These are phyloP conservation scores for Orestias chungarensis DNA, from an alignment of 2,797 vertebrate genomes.

Conservation along the genomic window DNA sequence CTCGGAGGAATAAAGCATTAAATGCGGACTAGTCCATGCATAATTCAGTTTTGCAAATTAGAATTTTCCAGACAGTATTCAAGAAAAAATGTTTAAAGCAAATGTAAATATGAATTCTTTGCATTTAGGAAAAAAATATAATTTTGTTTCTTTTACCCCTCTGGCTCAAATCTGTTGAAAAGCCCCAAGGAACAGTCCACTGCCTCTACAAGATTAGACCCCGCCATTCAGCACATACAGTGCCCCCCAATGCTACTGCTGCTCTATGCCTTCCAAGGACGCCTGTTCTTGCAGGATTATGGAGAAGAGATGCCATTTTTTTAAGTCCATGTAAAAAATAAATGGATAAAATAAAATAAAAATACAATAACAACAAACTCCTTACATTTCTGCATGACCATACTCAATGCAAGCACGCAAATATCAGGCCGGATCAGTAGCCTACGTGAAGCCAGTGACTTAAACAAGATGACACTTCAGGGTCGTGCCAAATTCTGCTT, in stretches of 20 bases:
- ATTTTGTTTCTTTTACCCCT: conserved; percentile 50
- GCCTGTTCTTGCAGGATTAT: conserved; percentile 67
- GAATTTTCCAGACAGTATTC: conserved; percentile 49
- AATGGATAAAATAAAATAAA: background rate
- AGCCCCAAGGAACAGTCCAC: conserved; percentile 66
- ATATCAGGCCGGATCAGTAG: conserved; percentile 54
- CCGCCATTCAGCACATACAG: conserved; percentile 67
- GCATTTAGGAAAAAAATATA: conserved; percentile 15
- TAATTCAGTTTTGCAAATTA: conserved; percentile 43
- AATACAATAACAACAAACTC: background rate
- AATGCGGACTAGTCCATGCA: conserved; percentile 50
- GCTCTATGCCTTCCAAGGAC: conserved; percentile 66
- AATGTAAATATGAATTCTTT: conserved; percentile 30
- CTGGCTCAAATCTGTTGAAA: conserved; percentile 66
- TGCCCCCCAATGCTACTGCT: conserved; percentile 52
- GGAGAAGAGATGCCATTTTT: conserved; percentile 52
- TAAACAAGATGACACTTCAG: conserved; percentile 77
- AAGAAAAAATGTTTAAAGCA: conserved; percentile 45
- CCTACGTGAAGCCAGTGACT: conserved; percentile 52
- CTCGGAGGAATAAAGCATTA: conserved; percentile 25
- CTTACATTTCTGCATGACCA: conserved; percentile 5
- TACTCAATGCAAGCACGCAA: conserved; percentile 19
- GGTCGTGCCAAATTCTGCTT: conserved; percentile 71
- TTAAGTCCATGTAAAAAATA: conserved; percentile 34
- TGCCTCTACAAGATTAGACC: conserved; percentile 71